phyloP scores from a whole-genome alignment of 1,140 invertebrate species.

The Phortica variegata region DNA sequence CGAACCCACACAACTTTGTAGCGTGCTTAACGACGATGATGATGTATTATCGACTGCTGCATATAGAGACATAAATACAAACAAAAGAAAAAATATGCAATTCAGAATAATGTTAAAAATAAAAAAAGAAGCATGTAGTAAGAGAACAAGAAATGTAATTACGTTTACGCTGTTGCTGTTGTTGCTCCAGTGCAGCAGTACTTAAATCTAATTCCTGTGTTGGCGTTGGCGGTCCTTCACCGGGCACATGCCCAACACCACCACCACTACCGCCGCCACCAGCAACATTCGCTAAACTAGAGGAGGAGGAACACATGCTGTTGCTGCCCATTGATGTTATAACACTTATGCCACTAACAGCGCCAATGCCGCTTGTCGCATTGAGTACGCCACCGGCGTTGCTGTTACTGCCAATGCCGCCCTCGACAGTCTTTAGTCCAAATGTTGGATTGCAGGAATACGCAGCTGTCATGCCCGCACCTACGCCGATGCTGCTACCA shows the following conservation, averaged over 20 bases:
- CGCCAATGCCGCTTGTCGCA: conserved; percentile 23
- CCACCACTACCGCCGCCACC: conserved; percentile 42
- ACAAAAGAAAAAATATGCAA: background rate
- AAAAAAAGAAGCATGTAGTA: background rate
- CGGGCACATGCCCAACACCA: conserved; percentile 34
- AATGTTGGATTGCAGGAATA: conserved; percentile 46
- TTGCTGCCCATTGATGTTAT: conserved; percentile 50
- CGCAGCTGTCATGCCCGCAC: conserved; percentile 19
- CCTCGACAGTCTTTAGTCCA: conserved; percentile 29
- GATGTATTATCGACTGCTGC: conserved; percentile 42
- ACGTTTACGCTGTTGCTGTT: conserved; percentile 58
- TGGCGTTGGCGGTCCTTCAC: conserved; percentile 61
- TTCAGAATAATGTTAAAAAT: background rate
- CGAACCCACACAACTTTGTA: conserved; percentile 50
- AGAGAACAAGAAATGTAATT: too few relatives aligned
- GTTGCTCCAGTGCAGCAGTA: conserved; percentile 54
- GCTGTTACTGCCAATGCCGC: conserved; percentile 13
- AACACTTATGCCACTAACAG: conserved; percentile 45
- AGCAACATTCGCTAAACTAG: conserved; percentile 20
- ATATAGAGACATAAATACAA: too few relatives aligned
- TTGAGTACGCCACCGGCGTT: conserved; percentile 17
- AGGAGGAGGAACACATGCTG: conserved; percentile 27
- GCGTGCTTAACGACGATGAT: conserved; percentile 43
- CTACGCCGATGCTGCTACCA: background rate
- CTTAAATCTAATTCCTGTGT: conserved; percentile 58